Evolutionary conservation across 2,888 invertebrate genomes (phyloP), one percentile per base, ranked within the genome.

Genomic region (Micropterix aruncella): DNA sequence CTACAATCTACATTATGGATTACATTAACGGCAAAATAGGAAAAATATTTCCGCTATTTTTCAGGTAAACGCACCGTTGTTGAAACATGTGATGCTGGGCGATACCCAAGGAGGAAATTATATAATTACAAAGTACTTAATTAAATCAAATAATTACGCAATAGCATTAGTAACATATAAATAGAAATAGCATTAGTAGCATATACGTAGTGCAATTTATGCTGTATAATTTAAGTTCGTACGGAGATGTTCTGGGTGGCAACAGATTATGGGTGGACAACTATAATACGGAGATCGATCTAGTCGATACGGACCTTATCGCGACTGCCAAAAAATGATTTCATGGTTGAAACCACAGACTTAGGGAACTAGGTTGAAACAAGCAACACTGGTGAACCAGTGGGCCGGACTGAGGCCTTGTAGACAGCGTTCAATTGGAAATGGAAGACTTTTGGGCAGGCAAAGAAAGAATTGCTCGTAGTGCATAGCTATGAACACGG

Each of bases 401-500:
- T 80, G 81, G 77, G 83, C 75, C 1, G 90, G 89, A 0, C 60
- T 91, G 43, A 66, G 90, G 17, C 90, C 90, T 0, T 81, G 77
- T 1, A 48, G 56, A 59, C 2, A 53, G 58, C 43, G 65, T 89
- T 12, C 71, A 87, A 38, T 54, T 90, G 18, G 86, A 88, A 53
- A 52, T 66, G 1, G 79, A 81, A 54, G 52, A 57, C n/a, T 53
- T 53, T 19, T 49, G 46, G n/a, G 48, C 49, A 36, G 58, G 56
- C 36, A n/a, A 43, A 43, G 27, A 49, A 57, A 45, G 68, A 57
- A 53, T 74, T 65, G 55, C 57, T 76, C 54, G 64, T 83, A 42
- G 77, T 90, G 48, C 89, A 90, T 57, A 89, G 89, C 62, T 90
- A 90, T 57, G 90, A 86, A 2, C 90, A 91, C 56, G 89, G 89